A percentile compares a stretch with the other conserved stretches of the same genome.
These are phyloP conservation scores for Agrochola lota DNA, from an alignment of 2,888 invertebrate genomes.

Conservation along the genomic window DNA sequence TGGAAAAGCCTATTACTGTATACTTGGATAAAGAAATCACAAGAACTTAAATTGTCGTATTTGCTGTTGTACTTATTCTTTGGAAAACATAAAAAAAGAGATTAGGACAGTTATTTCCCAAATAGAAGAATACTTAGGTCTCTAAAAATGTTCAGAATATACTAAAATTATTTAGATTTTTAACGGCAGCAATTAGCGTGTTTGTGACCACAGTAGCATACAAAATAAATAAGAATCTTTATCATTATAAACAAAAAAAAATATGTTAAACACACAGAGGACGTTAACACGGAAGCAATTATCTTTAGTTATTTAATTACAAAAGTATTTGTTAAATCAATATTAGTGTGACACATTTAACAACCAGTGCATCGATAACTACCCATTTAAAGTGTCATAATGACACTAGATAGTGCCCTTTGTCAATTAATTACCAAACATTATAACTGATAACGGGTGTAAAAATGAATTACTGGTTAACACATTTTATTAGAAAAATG, in stretches of 20 bases:
- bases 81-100: neutral
- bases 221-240: neutral
- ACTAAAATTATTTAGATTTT: neutral
- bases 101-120: neutral
- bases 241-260: constrained; percentile 12
- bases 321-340: constrained; percentile 39
- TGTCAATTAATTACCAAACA: constrained; percentile 56
- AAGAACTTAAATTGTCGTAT: neutral
- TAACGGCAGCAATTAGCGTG: too few species aligned
- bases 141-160: neutral
- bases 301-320: constrained; percentile 23
- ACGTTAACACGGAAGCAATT: constrained; percentile 46
- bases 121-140: neutral
- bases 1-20: too few species aligned
- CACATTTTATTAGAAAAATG: constrained; percentile 24
- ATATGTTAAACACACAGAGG: constrained; percentile 4
- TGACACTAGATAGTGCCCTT: constrained; percentile 33
- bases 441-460: constrained; percentile 27
- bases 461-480: constrained; percentile 40
- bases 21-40: neutral
- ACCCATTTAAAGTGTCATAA: constrained; percentile 33
- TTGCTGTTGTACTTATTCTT: neutral
- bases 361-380: constrained; percentile 45
- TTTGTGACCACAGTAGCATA: neutral
- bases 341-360: constrained; percentile 48